A percentile compares a stretch with the other conserved stretches of the same genome.
Conservation (phyloP, 2,888 invertebrate genomes). For the Ectemnius continuus region DNA sequence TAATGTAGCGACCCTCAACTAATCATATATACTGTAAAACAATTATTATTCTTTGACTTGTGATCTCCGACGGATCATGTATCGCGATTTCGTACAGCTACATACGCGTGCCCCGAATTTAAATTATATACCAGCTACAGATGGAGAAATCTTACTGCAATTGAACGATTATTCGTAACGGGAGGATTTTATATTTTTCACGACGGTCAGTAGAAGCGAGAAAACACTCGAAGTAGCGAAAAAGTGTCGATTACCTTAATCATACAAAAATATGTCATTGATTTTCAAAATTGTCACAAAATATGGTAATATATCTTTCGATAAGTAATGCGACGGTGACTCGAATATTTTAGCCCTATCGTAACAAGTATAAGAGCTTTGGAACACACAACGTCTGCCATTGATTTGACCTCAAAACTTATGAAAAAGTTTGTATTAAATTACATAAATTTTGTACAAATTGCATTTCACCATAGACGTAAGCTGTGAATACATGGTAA, state of each 20-base stretch:
- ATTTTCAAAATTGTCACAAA: slow-evolving; percentile 42
- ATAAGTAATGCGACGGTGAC: slow-evolving; percentile 34
- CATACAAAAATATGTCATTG: slow-evolving; percentile 27
- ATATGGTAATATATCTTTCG: slow-evolving; percentile 43
- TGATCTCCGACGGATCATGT: slow-evolving; percentile 56
- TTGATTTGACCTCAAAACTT: slow-evolving; percentile 33
- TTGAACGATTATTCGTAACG: slow-evolving; percentile 8
- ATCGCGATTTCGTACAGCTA: slow-evolving; percentile 28
- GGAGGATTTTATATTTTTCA: slow-evolving; percentile 18
- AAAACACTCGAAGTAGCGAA: slow-evolving; percentile 23
- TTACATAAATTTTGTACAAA: slow-evolving; percentile 8
- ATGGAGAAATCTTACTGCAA: slow-evolving; percentile 12
- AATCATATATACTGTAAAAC: slow-evolving; percentile 15
- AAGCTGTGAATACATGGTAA: slow-evolving; percentile 33
- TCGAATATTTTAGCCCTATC: slow-evolving; percentile 37
- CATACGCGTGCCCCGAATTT: slow-evolving; percentile 24
- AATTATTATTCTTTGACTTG: slow-evolving; percentile 48
- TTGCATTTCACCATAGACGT: slow-evolving; percentile 20
- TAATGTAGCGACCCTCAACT: slow-evolving; percentile 39
- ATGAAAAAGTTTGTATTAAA: too few relatives aligned
- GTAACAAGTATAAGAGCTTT: slow-evolving; percentile 28
- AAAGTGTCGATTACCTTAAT: slow-evolving; percentile 31
- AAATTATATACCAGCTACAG: background rate
- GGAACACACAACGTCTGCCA: slow-evolving; percentile 32
- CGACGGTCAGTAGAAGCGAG: slow-evolving; percentile 33